Evolutionary conservation across 2,113 vertebrate genomes (phyloP), one percentile per base, ranked within the genome.

Genomic region (Lates calcarifer): DNA sequence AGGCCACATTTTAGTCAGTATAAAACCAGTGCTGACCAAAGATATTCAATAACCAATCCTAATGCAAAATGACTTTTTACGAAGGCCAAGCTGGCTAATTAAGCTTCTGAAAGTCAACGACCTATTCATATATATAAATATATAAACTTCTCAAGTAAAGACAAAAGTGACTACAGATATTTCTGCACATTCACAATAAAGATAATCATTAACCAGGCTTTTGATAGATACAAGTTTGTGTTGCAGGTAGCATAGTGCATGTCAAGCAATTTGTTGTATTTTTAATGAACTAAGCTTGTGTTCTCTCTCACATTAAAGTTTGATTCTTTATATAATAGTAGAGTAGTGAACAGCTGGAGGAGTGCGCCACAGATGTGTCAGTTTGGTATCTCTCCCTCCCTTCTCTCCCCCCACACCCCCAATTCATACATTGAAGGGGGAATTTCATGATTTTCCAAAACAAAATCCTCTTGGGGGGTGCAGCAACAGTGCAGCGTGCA

Each of bases 381-480:
- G 29, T 64, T 57, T 14, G 41, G 37, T 39, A 39, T n/a, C 15
- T 0, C 20, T 6, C 60, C 37, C 45, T n/a, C 15, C 29, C 1
- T 20, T 11, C n/a, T 1, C 35, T n/a, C 2, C 3, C 6, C 24
- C 53, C 35, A 0, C 20, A 20, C 12, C 22, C 9, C 28, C 62
- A 35, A 53, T 73, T 77, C 79, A 79, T 83, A 83, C 83, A 79
- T 61, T 68, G 13, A 85, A 61, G 71, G 69, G n/a, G 78, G 47
- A 82, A 89, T 81, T 83, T 86, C 70, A 26, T 0, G 39, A 79
- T 77, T 92, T 87, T 85, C 84, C 82, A 80, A 88, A 88, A 81
- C 72, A 85, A 83, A 89, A 79, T 70, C 45, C 41, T 76, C 51
- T 41, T 41, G 22, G 29, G 51, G 51, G n/a, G 68, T 55, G 73